These are phyloP conservation scores for Mycteria americana DNA, from an alignment of 2,797 vertebrate species.

Conservation along the genomic window DNA sequence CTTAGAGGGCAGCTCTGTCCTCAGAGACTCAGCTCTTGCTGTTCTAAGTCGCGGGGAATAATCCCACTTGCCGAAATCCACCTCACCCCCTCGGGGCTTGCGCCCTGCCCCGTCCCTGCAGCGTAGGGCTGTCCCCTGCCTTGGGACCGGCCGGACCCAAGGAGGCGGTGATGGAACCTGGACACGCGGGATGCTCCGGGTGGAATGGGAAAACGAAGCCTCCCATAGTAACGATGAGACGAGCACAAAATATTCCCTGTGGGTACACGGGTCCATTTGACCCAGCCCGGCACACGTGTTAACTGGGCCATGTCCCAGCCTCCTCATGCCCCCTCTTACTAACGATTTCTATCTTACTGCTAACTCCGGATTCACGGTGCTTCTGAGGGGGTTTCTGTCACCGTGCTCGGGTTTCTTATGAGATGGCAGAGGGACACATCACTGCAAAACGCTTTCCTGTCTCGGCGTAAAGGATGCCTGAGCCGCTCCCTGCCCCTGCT, in stretches of 20 bases:
- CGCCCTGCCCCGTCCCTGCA: neutral
- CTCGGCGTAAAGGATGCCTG: neutral
- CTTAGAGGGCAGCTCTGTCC: neutral
- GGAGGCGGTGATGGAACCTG: neutral
- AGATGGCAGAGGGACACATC: neutral
- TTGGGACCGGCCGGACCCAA: accelerated
- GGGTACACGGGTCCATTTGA: accelerated
- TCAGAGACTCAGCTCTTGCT: neutral
- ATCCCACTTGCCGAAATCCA: neutral
- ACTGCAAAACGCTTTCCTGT: neutral
- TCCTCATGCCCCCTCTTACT: neutral
- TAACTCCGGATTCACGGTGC: accelerated
- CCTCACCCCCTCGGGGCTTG: neutral
- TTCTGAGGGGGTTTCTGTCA: neutral
- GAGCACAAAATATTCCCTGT: accelerated
- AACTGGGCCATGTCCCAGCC: neutral
- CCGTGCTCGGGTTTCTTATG: neutral
- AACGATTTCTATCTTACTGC: neutral
- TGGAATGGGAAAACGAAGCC: neutral
- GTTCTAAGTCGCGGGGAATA: neutral
- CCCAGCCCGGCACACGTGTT: accelerated
- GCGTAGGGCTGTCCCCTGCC: neutral
- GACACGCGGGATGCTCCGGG: accelerated
- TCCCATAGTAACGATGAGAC: accelerated
- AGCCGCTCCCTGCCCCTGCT: neutral